Base-by-base conservation (phyloP, 2,113 vertebrate genomes). In the Neoarius graeffei region DNA sequence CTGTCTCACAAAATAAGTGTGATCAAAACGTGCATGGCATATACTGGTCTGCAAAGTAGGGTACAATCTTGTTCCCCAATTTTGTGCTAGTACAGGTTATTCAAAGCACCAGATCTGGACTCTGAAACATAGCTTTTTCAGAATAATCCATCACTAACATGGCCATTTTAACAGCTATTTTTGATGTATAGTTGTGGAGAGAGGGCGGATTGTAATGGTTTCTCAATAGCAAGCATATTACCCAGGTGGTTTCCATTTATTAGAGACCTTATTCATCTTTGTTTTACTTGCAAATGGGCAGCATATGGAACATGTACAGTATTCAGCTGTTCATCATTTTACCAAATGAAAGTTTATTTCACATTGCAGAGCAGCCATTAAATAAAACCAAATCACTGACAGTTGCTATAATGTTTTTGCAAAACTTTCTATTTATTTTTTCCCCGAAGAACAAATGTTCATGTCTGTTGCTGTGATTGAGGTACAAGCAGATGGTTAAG, bases 171-270 rank as follows among this genome's bases (percentile, higher is more conserved):
- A 67, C 25, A 27, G 67, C 67, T 35, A 71, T 17, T 69, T 71
- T 25, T 85, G 66, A 85, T 85, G 83, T 64, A 64, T 66, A 48
- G 59, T n/a, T 48, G 60, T 66, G 27, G 8, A 52, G 69, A 56
- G 27, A 71, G 56, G 25, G 17, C 0, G 11, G 25, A 0, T 14
- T 71, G 66, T 85, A 56, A 69, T 85, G 66, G 66, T 71, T 85
- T 71, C 52, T 69, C 64, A 56, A 71, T 23, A 20, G 50, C 62
- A 84, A 69, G 52, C 13, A 4, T 69, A 25, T 54, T 48, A 14
- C 66, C 66, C 66, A 85, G 83, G 52, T 71, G 66, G 66, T 42
- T 85, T 73, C 52, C 66, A 85, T 85, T 69, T 71, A 1, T 85
- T 85, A 57, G 83, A 66, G 35, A 48, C 59, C 59, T 62, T 62